phyloP scores from a whole-genome alignment of 1,140 invertebrate species.

The Macrosteles quadrilineatus region DNA sequence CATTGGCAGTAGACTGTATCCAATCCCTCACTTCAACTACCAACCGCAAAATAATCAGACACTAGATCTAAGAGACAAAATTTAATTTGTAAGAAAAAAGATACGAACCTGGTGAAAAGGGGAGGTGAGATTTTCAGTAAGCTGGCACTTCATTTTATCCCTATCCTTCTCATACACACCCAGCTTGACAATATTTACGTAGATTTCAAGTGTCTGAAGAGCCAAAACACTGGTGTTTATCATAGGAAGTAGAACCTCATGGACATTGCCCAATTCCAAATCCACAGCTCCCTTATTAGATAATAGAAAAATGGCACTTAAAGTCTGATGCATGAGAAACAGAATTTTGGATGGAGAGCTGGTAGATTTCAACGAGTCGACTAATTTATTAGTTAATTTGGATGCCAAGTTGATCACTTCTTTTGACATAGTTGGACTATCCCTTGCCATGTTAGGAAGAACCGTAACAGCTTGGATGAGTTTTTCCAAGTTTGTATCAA shows the following conservation, averaged over 20 bases:
- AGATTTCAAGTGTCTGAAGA: slow-evolving; percentile 55
- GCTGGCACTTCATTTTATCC: slow-evolving; percentile 53
- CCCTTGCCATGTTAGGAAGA: neutral
- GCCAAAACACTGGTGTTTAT: slow-evolving; percentile 44
- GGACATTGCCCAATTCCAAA: neutral
- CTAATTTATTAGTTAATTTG: neutral
- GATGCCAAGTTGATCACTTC: neutral
- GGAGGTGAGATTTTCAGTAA: slow-evolving; percentile 61
- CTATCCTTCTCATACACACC: slow-evolving; percentile 53
- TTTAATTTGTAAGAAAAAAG: no score
- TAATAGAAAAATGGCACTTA: neutral
- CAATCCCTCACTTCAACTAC: no score
- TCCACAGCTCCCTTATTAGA: neutral
- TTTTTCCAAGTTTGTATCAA: neutral
- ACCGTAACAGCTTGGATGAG: neutral
- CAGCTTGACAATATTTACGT: slow-evolving; percentile 53
- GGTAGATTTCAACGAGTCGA: neutral
- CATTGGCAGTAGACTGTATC: no score
- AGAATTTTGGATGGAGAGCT: neutral
- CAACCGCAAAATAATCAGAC: no score
- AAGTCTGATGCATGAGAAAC: neutral
- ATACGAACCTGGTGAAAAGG: slow-evolving; percentile 62
- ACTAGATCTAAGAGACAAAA: no score
- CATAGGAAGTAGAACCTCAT: neutral
- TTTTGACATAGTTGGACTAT: neutral